A percentile compares a stretch with the other conserved stretches of the same genome.
Evolutionary conservation across 2,113 vertebrate genomes (phyloP).

Genomic region (Varanus komodoensis): DNA sequence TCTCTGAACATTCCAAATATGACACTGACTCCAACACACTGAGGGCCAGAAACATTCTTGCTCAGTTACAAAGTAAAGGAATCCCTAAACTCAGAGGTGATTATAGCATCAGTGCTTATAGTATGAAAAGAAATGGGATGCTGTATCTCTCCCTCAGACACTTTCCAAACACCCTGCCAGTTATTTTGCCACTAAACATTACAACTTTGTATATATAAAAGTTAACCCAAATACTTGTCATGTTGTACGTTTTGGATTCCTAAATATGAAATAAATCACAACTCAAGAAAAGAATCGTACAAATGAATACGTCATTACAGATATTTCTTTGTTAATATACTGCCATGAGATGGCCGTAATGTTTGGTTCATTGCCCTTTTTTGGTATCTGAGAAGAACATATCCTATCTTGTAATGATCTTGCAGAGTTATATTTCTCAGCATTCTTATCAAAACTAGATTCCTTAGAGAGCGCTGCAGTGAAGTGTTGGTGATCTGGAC

Average conservation of each 20-base stretch:
- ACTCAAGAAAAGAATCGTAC: conserved; percentile 50
- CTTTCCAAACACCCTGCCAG: not conserved
- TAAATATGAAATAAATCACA: conserved; percentile 51
- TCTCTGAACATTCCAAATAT: no score
- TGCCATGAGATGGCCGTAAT: conserved; percentile 48
- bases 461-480: conserved; percentile 24
- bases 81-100: not conserved
- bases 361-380: conserved; percentile 41
- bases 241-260: conserved; percentile 33
- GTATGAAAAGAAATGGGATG: not conserved
- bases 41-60: not conserved
- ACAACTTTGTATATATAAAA: not conserved
- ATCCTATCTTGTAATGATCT: conserved; percentile 45
- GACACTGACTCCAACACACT: no score
- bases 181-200: not conserved
- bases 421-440: conserved; percentile 58
- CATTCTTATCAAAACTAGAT: conserved; percentile 58
- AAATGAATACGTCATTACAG: conserved; percentile 50
- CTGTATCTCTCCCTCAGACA: not conserved
- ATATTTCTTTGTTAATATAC: conserved; percentile 48
- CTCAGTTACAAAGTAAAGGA: not conserved
- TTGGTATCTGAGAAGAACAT: conserved; percentile 56
- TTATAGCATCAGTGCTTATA: not conserved
- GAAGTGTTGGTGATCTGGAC: conserved; percentile 43
- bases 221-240: not conserved